A percentile compares a stretch with the other conserved stretches of the same genome.
These are phyloP conservation scores for Nymphalis urticae DNA, from an alignment of 2,888 invertebrate genomes.

Conservation along the genomic window DNA sequence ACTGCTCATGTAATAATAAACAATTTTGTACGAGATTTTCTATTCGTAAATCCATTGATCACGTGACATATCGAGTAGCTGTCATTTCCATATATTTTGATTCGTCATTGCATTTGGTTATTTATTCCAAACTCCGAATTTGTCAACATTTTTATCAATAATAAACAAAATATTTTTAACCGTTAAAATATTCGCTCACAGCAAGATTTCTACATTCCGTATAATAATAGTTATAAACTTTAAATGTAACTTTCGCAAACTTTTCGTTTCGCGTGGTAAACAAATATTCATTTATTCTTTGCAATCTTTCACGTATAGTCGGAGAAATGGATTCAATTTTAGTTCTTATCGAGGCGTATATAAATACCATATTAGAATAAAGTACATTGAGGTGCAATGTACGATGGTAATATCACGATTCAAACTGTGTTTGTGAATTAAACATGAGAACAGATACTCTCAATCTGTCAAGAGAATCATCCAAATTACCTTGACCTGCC, in stretches of 20 bases:
- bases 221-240: constrained; percentile 15
- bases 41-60: no score
- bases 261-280: constrained; percentile 18
- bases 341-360: not conserved
- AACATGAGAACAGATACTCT: constrained; percentile 15
- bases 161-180: not conserved
- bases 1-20: no score
- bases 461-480: constrained; percentile 4
- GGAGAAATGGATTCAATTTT: constrained; percentile 1
- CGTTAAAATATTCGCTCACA: not conserved
- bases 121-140: no score
- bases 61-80: no score
- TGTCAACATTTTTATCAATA: no score
- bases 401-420: constrained; percentile 5
- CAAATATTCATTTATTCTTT: constrained; percentile 26
- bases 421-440: constrained; percentile 16
- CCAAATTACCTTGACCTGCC: constrained; percentile 5
- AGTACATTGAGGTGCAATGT: not conserved
- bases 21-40: no score
- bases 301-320: constrained; percentile 18
- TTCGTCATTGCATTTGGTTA: no score
- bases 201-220: not conserved
- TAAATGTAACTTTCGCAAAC: constrained; percentile 20
- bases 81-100: no score
- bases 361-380: constrained; percentile 9